Conservation (phyloP, 1,140 invertebrate species). For the Drosophila micromelanica region DNA sequence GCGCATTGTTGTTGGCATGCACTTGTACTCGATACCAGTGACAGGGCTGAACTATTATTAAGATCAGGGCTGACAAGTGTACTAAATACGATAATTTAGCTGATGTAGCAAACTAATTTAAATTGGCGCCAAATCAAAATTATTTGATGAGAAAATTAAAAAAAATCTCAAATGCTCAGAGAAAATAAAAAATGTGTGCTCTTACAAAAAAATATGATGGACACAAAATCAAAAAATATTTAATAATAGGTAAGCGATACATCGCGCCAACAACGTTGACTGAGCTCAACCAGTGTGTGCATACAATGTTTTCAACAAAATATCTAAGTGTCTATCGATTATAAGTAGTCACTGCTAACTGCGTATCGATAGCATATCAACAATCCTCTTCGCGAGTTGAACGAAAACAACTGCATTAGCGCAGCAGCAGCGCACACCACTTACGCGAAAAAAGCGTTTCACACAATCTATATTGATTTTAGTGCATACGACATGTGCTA, state of each 20-base stretch:
- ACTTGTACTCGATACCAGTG: conserved; percentile 56
- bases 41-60: conserved; percentile 17
- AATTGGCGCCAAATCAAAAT: background rate
- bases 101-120: background rate
- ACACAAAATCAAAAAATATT: background rate
- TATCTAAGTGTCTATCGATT: conserved; percentile 7
- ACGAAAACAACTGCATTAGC: conserved; percentile 46
- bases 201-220: background rate
- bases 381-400: conserved; percentile 42
- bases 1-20: conserved; percentile 67
- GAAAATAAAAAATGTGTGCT: background rate
- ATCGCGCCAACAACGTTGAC: background rate
- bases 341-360: background rate
- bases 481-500: conserved; percentile 56
- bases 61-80: conserved; percentile 15
- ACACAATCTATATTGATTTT: conserved; percentile 66
- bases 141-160: too few species aligned
- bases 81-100: background rate
- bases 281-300: conserved; percentile 4
- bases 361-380: conserved; percentile 45
- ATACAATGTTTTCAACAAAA: background rate
- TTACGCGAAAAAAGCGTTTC: conserved; percentile 21
- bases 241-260: background rate
- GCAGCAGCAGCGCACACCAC: conserved; percentile 30
- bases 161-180: background rate